phyloP scores from a whole-genome alignment of 2,888 invertebrate species.

The Calameuta pallipes region DNA sequence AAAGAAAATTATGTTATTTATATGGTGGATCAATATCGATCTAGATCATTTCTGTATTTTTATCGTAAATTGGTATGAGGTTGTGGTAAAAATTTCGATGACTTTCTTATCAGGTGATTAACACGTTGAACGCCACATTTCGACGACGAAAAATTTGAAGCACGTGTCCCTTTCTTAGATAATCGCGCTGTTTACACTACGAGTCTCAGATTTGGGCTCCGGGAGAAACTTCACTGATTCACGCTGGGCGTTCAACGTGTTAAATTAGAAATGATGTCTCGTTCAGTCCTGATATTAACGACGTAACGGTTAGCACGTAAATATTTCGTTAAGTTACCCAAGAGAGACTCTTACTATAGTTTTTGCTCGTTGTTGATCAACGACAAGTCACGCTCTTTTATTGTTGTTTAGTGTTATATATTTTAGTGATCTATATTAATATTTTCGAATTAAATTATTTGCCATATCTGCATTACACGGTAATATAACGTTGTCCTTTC shows the following conservation, averaged over 20 bases:
- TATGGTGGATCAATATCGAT: background rate
- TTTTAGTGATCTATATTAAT: slow-evolving; percentile 37
- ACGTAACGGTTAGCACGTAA: background rate
- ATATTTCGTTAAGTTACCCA: slow-evolving; percentile 39
- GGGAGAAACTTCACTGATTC: no score
- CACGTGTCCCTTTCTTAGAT: no score
- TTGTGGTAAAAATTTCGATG: background rate
- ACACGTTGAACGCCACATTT: no score
- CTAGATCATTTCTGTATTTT: background rate
- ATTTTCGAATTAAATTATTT: background rate
- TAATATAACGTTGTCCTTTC: background rate
- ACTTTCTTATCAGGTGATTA: background rate
- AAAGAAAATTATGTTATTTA: background rate
- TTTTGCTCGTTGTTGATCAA: slow-evolving; percentile 61
- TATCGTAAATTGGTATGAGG: background rate
- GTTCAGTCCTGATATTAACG: no score
- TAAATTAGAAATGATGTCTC: no score
- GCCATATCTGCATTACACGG: background rate
- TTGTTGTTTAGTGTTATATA: background rate
- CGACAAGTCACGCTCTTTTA: slow-evolving; percentile 28
- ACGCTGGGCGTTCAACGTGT: no score
- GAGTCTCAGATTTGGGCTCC: no score
- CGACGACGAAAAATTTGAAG: no score
- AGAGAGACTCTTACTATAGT: slow-evolving; percentile 44
- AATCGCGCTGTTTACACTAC: no score